These are phyloP conservation scores for Denticeps clupeoides DNA, from an alignment of 2,797 vertebrate species.

Conservation along the genomic window DNA sequence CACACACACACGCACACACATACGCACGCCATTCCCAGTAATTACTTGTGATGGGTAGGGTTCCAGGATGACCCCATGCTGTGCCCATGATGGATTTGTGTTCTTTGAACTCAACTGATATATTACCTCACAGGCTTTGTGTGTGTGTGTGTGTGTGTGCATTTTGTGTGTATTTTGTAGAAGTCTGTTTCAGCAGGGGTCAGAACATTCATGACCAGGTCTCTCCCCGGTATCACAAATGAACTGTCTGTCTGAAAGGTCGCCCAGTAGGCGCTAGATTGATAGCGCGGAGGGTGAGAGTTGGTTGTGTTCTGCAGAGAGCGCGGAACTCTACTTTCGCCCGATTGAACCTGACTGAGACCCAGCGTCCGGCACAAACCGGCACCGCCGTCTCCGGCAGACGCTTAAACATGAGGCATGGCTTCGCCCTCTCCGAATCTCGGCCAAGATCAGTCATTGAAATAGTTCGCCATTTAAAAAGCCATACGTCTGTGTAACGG, in stretches of 20 bases:
- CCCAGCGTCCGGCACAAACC: too few relatives aligned
- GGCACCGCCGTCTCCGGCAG: too few relatives aligned
- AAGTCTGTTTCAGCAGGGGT: neutral
- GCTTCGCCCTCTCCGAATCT: too few relatives aligned
- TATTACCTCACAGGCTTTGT: neutral
- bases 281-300: neutral
- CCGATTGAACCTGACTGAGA: too few relatives aligned
- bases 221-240: constrained; percentile 1
- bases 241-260: neutral
- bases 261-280: neutral
- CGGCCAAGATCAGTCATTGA: too few relatives aligned
- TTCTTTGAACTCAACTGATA: constrained; percentile 8
- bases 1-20: neutral
- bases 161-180: neutral
- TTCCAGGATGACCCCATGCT: constrained; percentile 21
- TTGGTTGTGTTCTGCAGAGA: too few relatives aligned
- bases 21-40: constrained; percentile 17
- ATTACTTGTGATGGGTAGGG: constrained; percentile 22
- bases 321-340: too few relatives aligned
- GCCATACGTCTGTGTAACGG: too few relatives aligned
- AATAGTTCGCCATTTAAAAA: too few relatives aligned
- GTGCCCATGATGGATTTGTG: constrained; percentile 9
- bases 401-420: too few relatives aligned
- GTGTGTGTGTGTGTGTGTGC: neutral
- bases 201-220: neutral